Percentiles rank a stretch among this genome's conserved stretches.
These are phyloP conservation scores for Lycodopsis pacificus DNA, from an alignment of 2,797 vertebrate species.

Conservation along the genomic window DNA sequence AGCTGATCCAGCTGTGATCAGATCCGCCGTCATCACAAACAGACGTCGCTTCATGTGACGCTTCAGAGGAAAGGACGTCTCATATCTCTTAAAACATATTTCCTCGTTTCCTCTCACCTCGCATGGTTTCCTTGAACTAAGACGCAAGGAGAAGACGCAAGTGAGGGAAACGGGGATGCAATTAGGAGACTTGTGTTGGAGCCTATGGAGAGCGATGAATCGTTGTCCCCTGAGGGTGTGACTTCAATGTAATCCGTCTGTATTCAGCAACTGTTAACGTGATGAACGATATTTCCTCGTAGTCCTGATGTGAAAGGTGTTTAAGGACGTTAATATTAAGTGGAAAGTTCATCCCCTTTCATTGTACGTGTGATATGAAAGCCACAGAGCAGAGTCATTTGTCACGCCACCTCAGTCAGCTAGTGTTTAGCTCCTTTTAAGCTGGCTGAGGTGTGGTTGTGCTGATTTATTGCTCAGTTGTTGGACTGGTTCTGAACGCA, in stretches of 20 bases:
- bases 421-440: slow-evolving; percentile 59
- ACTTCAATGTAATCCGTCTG: not conserved
- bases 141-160: no score
- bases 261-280: not conserved
- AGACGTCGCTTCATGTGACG: no score
- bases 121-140: no score
- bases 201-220: not conserved
- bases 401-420: slow-evolving; percentile 39
- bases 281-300: not conserved
- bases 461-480: slow-evolving; percentile 73
- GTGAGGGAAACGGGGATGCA: no score
- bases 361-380: slow-evolving; percentile 9
- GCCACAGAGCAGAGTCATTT: slow-evolving; percentile 44
- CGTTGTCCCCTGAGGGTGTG: not conserved
- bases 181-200: no score
- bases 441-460: slow-evolving; percentile 38
- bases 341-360: not conserved
- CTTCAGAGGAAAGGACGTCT: no score
- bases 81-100: no score
- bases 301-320: slow-evolving; percentile 11
- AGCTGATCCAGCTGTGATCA: no score
- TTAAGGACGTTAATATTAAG: not conserved
- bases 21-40: no score
- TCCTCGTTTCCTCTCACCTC: no score
- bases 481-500: slow-evolving; percentile 68